These are phyloP conservation scores for Ditylenchus dipsaci DNA, from an alignment of 1,140 invertebrate species.

Conservation along the genomic window DNA sequence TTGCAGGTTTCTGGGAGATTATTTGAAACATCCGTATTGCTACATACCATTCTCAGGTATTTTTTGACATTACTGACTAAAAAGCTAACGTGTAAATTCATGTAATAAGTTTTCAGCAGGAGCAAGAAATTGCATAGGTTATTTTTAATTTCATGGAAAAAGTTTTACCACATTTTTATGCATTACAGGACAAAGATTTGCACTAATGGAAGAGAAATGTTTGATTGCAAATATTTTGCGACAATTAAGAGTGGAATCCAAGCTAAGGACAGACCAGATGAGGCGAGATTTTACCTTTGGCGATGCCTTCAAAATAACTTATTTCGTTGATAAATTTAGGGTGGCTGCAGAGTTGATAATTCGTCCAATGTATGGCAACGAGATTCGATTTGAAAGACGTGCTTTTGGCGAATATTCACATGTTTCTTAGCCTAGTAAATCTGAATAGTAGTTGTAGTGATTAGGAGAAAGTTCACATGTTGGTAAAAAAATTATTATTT, in stretches of 20 bases:
- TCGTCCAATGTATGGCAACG: constrained; percentile 59
- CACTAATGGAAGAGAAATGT: constrained; percentile 80
- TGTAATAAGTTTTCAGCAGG: constrained; percentile 59
- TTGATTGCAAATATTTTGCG: constrained; percentile 77
- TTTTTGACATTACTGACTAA: too few relatives aligned
- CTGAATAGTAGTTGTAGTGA: constrained; percentile 5
- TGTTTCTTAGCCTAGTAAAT: not conserved
- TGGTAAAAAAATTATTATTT: too few relatives aligned
- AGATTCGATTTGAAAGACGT: constrained; percentile 42
- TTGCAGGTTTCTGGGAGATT: constrained; percentile 72
- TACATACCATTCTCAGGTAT: constrained; percentile 58
- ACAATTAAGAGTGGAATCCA: constrained; percentile 67
- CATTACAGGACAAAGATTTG: constrained; percentile 70
- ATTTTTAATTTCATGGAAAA: constrained; percentile 16
- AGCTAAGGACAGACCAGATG: constrained; percentile 59
- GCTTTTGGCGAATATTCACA: constrained; percentile 38
- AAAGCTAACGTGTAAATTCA: too few relatives aligned
- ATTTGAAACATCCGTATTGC: constrained; percentile 63
- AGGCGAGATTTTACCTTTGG: not conserved
- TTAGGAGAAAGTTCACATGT: not conserved
- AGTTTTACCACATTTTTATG: not conserved
- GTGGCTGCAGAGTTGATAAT: constrained; percentile 61
- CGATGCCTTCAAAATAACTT: constrained; percentile 49
- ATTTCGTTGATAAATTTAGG: constrained; percentile 20
- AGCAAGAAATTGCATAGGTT: constrained; percentile 61